phyloP scores from a whole-genome alignment of 2,888 invertebrate species.

The Eupsilia transversa region DNA sequence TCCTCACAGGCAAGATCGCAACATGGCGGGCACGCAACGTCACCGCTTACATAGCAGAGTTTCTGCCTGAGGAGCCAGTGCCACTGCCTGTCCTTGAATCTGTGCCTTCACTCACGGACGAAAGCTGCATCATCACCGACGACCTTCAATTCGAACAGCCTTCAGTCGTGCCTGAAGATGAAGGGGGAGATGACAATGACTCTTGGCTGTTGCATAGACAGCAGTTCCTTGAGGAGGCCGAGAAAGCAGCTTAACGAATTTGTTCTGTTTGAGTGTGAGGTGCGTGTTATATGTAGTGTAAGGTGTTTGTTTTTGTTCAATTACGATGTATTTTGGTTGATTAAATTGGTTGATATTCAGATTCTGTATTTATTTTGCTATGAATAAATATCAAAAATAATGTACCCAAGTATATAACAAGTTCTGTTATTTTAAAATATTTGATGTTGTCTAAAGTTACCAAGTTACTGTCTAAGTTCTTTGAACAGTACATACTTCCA shows the following conservation, averaged over 20 bases:
- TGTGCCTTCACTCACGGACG: slow-evolving; percentile 87
- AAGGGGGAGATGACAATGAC: slow-evolving; percentile 83
- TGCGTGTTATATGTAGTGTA: neutral
- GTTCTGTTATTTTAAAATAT: neutral
- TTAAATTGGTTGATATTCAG: neutral
- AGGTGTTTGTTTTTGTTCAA: neutral
- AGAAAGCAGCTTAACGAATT: slow-evolving; percentile 68
- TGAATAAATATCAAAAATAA: neutral
- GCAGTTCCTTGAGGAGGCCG: slow-evolving; percentile 84
- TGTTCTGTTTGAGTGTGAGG: neutral
- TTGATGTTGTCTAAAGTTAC: neutral
- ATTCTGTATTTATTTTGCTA: slow-evolving; percentile 1
- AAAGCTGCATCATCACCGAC: slow-evolving; percentile 80
- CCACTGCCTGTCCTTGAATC: slow-evolving; percentile 92
- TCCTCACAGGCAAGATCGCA: slow-evolving; percentile 84
- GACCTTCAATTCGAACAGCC: slow-evolving; percentile 84
- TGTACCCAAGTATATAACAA: neutral
- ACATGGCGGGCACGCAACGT: slow-evolving; percentile 93
- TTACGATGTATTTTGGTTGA: neutral
- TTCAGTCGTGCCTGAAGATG: slow-evolving; percentile 80
- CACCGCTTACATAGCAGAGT: slow-evolving; percentile 92
- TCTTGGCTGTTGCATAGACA: slow-evolving; percentile 86
- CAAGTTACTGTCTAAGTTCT: neutral
- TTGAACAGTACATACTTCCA: too few relatives aligned
- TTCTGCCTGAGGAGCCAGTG: slow-evolving; percentile 93